Evolutionary conservation across 53 echinoderm and acorn worm species (phyloP), one percentile per base, ranked within the genome.

Genomic region (Patiria pectinifera): DNA sequence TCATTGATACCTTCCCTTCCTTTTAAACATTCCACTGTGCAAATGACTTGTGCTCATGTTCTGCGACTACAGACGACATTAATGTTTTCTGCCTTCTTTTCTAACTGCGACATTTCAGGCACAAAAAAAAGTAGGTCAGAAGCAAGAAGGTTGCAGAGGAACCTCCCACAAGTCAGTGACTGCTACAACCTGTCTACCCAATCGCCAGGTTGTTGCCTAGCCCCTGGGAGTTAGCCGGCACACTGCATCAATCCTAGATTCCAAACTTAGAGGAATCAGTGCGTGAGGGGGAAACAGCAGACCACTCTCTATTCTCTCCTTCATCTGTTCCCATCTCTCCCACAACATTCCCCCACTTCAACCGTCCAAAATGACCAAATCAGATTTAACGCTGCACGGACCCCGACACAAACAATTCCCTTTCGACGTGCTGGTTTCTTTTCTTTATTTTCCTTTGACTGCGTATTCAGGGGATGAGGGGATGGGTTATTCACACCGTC

Each of bases 81-180:
- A 53, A 53, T 53, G 53, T 8, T 53, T 53, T 6, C 2, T 2
- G 0, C 66, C 66, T 66, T 14, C 66, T 7, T 18, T 66, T 66
- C 15, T 66, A 66, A 18, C 66, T 66, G 66, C 15, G 12, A 16
- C 53, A 53, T 53, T 53, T 53, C 53, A 8, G 53, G 53, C 15
- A 66, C 13, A 66, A 66, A 16, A 24, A 24, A 23, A 74, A 74
- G 8, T 8, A 78, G 79, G 79, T 78, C 46, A 78, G 26, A 4
- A 13, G 79, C 79, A 9, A 8, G n/a, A 23, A 8, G 9, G 74
- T 24, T 15, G 9, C 46, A 11, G 79, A 78, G 79, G 9, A 78
- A 78, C 45, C 11, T 78, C 79, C 79, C 11, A 18, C 79, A 11
- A 78, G 79, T 78, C 79, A 78, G 45, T 78, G 79, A 78, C 79